phyloP scores from a whole-genome alignment of 2,888 invertebrate genomes.

The Serripes groenlandicus region DNA sequence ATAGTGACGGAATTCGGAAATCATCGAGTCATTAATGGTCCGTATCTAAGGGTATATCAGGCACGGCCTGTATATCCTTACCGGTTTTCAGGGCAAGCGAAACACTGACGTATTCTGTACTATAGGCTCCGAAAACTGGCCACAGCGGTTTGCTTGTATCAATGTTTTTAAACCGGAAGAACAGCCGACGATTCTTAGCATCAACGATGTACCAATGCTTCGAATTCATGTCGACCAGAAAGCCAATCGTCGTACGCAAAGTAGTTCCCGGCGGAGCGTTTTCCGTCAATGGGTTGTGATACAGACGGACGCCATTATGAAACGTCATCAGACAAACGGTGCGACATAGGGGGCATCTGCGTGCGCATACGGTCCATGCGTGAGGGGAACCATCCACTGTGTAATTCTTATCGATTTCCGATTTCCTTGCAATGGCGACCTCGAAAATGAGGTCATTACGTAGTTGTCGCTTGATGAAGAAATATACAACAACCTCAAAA shows the following conservation, averaged over 20 bases:
- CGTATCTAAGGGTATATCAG: conserved; percentile 67
- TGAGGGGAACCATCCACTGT: conserved; percentile 69
- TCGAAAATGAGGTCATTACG: conserved; percentile 74
- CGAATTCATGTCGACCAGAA: conserved; percentile 68
- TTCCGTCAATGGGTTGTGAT: conserved; percentile 68
- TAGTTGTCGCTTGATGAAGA: conserved; percentile 71
- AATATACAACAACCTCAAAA: conserved; percentile 69
- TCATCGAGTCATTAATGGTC: no score
- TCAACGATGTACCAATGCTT: conserved; percentile 71
- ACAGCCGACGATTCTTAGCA: conserved; percentile 66
- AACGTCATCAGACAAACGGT: conserved; percentile 73
- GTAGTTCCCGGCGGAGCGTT: conserved; percentile 71
- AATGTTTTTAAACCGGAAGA: conserved; percentile 68
- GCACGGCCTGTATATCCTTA: conserved; percentile 67
- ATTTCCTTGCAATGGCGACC: conserved; percentile 67
- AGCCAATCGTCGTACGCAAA: conserved; percentile 69
- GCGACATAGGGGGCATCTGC: conserved; percentile 72
- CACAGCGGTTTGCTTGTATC: conserved; percentile 70
- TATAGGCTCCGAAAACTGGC: conserved; percentile 74
- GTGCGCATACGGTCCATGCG: conserved; percentile 70
- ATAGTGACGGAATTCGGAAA: no score
- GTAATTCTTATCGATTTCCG: conserved; percentile 72
- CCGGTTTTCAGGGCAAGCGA: conserved; percentile 68
- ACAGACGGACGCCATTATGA: conserved; percentile 70
- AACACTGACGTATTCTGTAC: conserved; percentile 69